Conservation (phyloP, 2,797 vertebrate genomes). For the Eulemur coronatus region DNA sequence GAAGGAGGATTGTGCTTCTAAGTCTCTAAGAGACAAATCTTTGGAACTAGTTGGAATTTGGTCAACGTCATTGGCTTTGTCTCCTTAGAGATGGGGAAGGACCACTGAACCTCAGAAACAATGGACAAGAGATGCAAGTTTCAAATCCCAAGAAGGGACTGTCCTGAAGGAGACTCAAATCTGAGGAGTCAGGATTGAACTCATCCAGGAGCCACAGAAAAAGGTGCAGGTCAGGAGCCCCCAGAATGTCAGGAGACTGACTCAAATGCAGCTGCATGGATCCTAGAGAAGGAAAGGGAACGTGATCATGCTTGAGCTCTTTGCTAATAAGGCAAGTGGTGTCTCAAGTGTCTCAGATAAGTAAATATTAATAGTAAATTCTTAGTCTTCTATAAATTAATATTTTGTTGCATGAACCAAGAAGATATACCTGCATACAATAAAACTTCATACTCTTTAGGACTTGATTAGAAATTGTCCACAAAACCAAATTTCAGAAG, state of each 20-base stretch:
- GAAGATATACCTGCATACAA: neutral
- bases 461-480: neutral
- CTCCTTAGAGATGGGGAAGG: neutral
- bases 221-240: neutral
- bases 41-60: neutral
- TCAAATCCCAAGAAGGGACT: neutral
- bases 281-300: neutral
- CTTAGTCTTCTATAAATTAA: neutral
- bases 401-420: neutral
- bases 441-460: neutral
- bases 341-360: neutral
- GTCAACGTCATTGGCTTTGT: neutral
- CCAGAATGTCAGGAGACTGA: neutral
- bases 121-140: neutral
- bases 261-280: rapidly evolving
- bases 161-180: neutral
- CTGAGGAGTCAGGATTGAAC: neutral
- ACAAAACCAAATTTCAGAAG: neutral
- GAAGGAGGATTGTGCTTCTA: rapidly evolving
- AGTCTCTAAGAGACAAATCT: neutral
- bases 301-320: neutral
- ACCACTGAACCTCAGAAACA: rapidly evolving
- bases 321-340: neutral
- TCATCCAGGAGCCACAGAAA: neutral
- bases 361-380: neutral